These are phyloP conservation scores for Scatophagus argus DNA, from an alignment of 2,113 vertebrate genomes.

Conservation along the genomic window DNA sequence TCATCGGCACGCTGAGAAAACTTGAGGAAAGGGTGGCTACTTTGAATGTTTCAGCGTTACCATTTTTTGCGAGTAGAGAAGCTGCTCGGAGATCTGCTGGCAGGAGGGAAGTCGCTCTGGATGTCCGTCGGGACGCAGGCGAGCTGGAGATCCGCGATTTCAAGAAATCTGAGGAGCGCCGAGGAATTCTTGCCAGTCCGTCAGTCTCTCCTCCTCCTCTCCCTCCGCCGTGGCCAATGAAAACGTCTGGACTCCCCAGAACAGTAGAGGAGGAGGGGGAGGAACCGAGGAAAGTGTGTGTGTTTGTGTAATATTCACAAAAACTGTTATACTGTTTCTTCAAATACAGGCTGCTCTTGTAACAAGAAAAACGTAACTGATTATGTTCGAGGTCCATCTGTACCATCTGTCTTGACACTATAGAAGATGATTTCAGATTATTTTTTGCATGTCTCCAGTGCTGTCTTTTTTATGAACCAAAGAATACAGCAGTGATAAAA, in stretches of 20 bases:
- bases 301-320: no score
- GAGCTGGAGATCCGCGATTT: conserved; percentile 67
- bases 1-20: not conserved
- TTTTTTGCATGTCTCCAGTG: no score
- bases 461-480: not conserved
- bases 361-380: no score
- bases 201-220: conserved; percentile 69
- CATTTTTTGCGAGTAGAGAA: conserved; percentile 52
- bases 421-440: not conserved
- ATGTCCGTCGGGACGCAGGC: conserved; percentile 47
- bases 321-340: no score
- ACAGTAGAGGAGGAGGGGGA: conserved; percentile 32
- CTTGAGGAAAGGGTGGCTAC: conserved; percentile 9
- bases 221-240: conserved; percentile 63
- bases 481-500: not conserved
- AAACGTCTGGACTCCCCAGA: conserved; percentile 44
- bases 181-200: conserved; percentile 79
- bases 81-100: conserved; percentile 15
- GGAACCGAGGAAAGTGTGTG: conserved; percentile 2
- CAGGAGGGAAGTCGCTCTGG: conserved; percentile 33
- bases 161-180: conserved; percentile 81
- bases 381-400: no score
- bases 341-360: no score
- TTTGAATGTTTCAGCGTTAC: conserved; percentile 52
- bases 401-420: no score